Conservation (phyloP, 2,888 invertebrate species). For the Pedicia rivosa region DNA sequence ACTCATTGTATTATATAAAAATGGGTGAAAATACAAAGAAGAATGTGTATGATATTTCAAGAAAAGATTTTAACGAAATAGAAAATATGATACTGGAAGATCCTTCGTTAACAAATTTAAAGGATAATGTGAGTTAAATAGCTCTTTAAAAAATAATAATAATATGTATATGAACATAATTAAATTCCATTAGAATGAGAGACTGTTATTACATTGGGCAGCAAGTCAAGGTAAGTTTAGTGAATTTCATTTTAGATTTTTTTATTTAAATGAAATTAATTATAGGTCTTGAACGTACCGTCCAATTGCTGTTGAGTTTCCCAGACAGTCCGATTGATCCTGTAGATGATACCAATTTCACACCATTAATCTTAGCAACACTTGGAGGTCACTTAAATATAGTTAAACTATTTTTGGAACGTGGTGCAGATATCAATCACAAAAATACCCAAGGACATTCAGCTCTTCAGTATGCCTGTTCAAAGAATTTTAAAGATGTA, state of each 20-base stretch:
- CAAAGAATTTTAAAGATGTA: slow-evolving; percentile 8
- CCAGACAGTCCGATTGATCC: slow-evolving; percentile 4
- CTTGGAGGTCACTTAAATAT: slow-evolving; percentile 9
- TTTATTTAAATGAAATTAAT: too few relatives aligned
- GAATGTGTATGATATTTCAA: neutral
- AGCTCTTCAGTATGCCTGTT: slow-evolving; percentile 10
- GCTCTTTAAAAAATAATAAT: neutral
- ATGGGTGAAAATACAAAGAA: neutral
- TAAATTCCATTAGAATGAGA: neutral
- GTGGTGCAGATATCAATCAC: slow-evolving; percentile 10
- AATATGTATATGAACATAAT: too few relatives aligned
- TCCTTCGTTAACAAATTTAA: neutral
- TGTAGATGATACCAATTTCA: slow-evolving; percentile 8
- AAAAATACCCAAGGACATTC: slow-evolving; percentile 10
- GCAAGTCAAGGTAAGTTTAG: neutral
- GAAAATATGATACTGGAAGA: neutral
- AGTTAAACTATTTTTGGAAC: slow-evolving; percentile 6
- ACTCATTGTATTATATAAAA: too few relatives aligned
- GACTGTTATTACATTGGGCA: neutral
- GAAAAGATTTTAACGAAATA: neutral
- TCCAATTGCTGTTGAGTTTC: neutral
- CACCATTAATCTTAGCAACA: slow-evolving; percentile 10
- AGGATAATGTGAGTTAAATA: neutral
- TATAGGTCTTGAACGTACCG: neutral
- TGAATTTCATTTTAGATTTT: too few relatives aligned